Evolutionary conservation across 2,888 invertebrate species (phyloP), one percentile per base, ranked within the genome.

Genomic region (Meandrusa payeni): DNA sequence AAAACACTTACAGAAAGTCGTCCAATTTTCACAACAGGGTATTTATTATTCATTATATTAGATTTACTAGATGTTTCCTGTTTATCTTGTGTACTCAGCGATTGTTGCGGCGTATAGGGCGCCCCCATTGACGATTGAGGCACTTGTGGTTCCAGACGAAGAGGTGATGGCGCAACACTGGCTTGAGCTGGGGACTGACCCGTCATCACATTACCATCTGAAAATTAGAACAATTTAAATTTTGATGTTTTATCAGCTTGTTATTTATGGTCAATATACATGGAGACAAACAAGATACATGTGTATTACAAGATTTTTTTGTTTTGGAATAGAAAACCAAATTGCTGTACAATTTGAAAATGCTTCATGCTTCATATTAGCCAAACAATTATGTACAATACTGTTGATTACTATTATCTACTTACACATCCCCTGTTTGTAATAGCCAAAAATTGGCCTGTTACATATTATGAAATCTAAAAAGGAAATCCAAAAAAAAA

Each of bases 101-200:
- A 44, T 43, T 51, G 64, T 23, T 63, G 67, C 0, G 71, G 69
- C 9, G 81, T 74, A 48, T 83, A 86, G 0, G 85, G 83, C 7
- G 79, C 79, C 6, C 86, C 83, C 85, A 86, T 87, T 2, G 81
- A 79, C 20, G 88, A 79, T 52, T 80, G 81, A 61, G 89, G 88
- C 71, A 86, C 88, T 67, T 83, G 86, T 2, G 87, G 87, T 64
- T 88, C 88, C 48, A 78, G 80, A 22, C 88, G 81, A 39, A 89
- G 63, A 5, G 89, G 89, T 26, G 89, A 87, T 11, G 91, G 91
- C 22, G 91, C 90, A 42, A 90, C 89, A 55, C 90, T 90, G 10
- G 91, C 91, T 75, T 91, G 91, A 11, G 90, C 91, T 45, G 91
- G 90, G 26, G 91, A 90, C 50, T 90, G 89, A 5, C 90, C 89